Evolutionary conservation across 2,113 vertebrate species (phyloP), one percentile per base, ranked within the genome.

Genomic region (Telmatochromis sp.): DNA sequence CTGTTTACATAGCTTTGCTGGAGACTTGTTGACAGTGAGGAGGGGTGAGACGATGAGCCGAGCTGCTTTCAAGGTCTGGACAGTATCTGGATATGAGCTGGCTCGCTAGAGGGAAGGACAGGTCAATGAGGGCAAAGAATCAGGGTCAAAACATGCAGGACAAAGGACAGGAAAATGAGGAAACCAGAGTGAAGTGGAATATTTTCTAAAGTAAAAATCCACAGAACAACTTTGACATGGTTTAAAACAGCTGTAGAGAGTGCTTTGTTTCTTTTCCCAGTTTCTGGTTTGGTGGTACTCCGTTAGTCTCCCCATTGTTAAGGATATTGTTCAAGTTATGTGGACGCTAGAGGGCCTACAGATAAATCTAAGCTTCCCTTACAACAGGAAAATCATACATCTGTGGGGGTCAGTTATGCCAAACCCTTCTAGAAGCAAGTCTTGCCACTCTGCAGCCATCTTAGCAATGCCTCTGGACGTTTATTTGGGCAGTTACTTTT

Each of bases 1-100:
- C 88, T 96, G 95, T 96, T 96, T 96, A 95, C 93, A 94, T 92
- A 87, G 91, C 91, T 91, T 88, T 65, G 57, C 91, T 93, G 89
- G 91, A 95, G 92, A 93, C 90, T 92, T 93, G 94, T 90, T 94
- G 94, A 95, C 94, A 93, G 68, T 89, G 84, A 91, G 73, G 86
- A 89, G 87, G 78, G 84, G 83, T 42, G 88, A 92, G 86, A 87
- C 15, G 55, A 87, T 84, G 82, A 80, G 87, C 53, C 4, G 78
- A 57, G 82, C 86, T 60, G 79, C 86, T 91, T 89, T 91, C 93
- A 90, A 88, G 86, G 91, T 89, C 92, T 92, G 89, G 78, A 90
- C 92, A 88, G 83, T 80, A 90, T 92, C 71, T 92, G 78, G 84
- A 90, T 91, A 65, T 5, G 40, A 51, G 19, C 50, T 84, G 71